These are phyloP conservation scores for Entomyzon cyanotis DNA, from an alignment of 2,113 vertebrate species.

Conservation along the genomic window DNA sequence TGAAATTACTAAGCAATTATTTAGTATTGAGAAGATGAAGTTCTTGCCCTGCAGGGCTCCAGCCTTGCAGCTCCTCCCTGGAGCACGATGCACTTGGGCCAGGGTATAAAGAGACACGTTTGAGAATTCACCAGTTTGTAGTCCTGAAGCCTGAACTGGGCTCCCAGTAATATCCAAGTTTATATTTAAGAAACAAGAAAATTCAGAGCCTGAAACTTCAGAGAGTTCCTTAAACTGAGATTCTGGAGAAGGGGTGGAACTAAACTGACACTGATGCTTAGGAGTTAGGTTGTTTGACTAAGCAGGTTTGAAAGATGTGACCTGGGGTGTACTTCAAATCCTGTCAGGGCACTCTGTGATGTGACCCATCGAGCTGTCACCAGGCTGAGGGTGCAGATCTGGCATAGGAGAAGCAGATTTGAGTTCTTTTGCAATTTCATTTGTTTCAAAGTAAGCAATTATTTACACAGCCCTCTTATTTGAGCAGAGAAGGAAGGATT, in stretches of 20 bases:
- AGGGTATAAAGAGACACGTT: background rate
- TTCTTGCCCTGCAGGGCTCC: background rate
- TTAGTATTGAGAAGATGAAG: background rate
- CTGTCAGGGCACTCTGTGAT: background rate
- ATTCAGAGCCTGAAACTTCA: background rate
- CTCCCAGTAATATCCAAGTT: background rate
- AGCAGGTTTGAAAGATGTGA: slow-evolving; percentile 12
- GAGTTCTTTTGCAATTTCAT: background rate
- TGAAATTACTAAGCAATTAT: background rate
- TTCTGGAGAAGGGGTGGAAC: background rate
- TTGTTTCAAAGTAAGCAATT: background rate
- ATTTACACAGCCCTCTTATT: background rate
- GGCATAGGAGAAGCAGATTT: background rate
- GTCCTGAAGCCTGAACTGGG: background rate
- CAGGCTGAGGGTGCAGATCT: background rate
- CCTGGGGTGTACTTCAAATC: background rate
- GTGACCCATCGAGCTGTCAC: background rate
- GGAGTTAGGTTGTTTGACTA: background rate
- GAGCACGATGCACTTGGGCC: background rate
- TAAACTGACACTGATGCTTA: background rate
- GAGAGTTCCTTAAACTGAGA: background rate
- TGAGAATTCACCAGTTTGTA: background rate
- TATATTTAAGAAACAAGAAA: background rate
- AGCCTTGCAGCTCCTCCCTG: background rate
- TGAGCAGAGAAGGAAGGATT: background rate